A percentile compares a stretch with the other conserved stretches of the same genome.
phyloP scores from a whole-genome alignment of 2,113 vertebrate species.

The Ginglymostoma cirratum region DNA sequence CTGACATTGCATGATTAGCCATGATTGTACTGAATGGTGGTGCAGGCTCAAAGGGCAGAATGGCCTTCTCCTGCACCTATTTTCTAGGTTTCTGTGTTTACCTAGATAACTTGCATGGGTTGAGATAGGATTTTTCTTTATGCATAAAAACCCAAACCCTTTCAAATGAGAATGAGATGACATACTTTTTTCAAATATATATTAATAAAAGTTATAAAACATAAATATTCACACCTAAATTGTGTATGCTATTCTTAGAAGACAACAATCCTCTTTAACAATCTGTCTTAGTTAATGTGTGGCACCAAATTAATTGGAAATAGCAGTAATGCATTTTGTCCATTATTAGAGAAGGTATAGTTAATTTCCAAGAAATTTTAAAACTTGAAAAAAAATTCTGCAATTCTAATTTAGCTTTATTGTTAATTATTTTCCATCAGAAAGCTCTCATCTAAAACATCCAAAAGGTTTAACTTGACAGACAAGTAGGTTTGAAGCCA shows the following conservation, averaged over 20 bases:
- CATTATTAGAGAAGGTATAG: neutral
- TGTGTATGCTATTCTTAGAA: neutral
- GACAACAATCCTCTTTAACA: neutral
- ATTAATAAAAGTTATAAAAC: neutral
- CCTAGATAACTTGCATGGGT: neutral
- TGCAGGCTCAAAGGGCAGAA: too few species aligned
- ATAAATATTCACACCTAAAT: neutral
- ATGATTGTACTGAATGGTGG: too few species aligned
- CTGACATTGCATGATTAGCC: too few species aligned
- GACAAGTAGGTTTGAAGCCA: neutral
- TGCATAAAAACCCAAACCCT: neutral
- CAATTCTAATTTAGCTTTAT: neutral
- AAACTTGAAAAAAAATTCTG: neutral
- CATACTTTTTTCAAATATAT: neutral
- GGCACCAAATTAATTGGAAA: neutral
- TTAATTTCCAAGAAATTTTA: neutral
- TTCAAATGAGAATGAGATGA: neutral
- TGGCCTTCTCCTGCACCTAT: too few species aligned
- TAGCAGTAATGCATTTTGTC: neutral
- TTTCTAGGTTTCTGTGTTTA: too few species aligned
- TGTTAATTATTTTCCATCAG: neutral
- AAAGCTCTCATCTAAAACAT: slow-evolving; percentile 1
- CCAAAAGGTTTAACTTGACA: neutral
- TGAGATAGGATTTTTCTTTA: neutral
- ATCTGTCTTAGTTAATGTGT: neutral